Conservation (phyloP, 2,797 vertebrate genomes). For the Sebastiscus albofasciatus region DNA sequence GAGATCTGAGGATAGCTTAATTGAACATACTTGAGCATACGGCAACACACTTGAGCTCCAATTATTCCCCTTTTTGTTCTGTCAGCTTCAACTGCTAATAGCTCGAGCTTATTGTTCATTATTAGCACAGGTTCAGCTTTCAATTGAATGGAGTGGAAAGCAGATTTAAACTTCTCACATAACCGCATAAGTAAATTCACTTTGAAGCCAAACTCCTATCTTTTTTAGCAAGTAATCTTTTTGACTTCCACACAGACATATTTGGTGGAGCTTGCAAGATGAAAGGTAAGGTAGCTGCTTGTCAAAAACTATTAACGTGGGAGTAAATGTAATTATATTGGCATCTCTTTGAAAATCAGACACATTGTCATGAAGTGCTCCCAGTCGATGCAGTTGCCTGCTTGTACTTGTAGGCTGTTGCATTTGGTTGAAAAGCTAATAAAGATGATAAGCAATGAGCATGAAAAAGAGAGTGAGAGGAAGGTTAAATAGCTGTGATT, state of each 20-base stretch:
- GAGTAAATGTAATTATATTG: constrained; percentile 61
- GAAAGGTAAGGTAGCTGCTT: constrained; percentile 63
- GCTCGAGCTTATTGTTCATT: constrained; percentile 49
- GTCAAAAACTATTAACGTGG: constrained; percentile 59
- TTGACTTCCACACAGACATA: constrained; percentile 17
- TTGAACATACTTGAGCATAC: constrained; percentile 44
- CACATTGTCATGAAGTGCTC: constrained; percentile 44
- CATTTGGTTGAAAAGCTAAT: constrained; percentile 39
- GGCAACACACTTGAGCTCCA: constrained; percentile 33
- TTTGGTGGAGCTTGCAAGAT: constrained; percentile 43
- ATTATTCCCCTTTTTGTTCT: constrained; percentile 58
- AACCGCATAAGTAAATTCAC: constrained; percentile 45
- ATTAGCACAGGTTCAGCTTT: constrained; percentile 48
- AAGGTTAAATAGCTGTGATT: constrained; percentile 26
- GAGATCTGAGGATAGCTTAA: constrained; percentile 59
- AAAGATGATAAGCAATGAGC: constrained; percentile 3
- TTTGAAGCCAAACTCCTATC: constrained; percentile 53
- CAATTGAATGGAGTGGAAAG: constrained; percentile 40
- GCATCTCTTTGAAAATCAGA: constrained; percentile 65
- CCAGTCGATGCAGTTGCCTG: constrained; percentile 29
- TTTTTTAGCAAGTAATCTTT: constrained; percentile 46
- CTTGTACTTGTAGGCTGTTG: constrained; percentile 25
- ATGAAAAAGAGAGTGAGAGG: constrained; percentile 1
- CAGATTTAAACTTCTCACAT: constrained; percentile 48
- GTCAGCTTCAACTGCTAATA: constrained; percentile 52